Conservation (phyloP, 2,797 vertebrate genomes). For the Danionella dracula region DNA sequence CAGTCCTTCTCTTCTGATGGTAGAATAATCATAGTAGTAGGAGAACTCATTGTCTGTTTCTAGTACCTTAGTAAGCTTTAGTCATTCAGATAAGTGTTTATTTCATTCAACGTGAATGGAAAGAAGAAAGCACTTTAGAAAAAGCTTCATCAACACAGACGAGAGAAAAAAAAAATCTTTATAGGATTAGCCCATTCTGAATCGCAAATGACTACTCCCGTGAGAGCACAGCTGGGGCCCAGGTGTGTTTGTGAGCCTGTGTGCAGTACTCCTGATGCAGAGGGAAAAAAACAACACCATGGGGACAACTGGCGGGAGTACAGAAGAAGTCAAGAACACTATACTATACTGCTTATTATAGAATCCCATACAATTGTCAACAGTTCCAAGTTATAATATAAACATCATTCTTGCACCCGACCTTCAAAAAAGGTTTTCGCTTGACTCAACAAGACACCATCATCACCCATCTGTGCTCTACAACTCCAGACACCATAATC, state of each 20-base stretch:
- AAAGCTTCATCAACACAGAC: too few relatives aligned
- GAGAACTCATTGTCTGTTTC: not conserved
- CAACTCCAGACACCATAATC: slow-evolving; percentile 8
- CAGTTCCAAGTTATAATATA: not conserved
- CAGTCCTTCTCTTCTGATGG: too few relatives aligned
- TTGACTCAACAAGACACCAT: not conserved
- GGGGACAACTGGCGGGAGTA: slow-evolving; percentile 16
- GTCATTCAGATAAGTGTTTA: not conserved
- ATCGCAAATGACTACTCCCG: slow-evolving; percentile 2
- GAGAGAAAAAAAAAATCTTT: not conserved
- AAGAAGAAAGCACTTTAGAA: not conserved
- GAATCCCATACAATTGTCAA: not conserved
- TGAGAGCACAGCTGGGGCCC: slow-evolving; percentile 1
- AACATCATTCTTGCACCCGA: not conserved
- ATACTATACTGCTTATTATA: not conserved
- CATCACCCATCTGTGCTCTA: not conserved
- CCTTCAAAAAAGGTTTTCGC: not conserved
- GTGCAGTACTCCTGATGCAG: slow-evolving; percentile 42
- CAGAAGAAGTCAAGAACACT: not conserved
- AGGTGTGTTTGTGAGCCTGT: not conserved
- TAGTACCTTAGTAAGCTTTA: not conserved
- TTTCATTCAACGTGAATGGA: not conserved
- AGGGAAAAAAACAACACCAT: slow-evolving; percentile 34
- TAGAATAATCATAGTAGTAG: too few relatives aligned
- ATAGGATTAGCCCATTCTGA: slow-evolving; percentile 1